A percentile compares a stretch with the other conserved stretches of the same genome.
Conservation (phyloP, 2,888 invertebrate species). For the Aphodius sticticus region DNA sequence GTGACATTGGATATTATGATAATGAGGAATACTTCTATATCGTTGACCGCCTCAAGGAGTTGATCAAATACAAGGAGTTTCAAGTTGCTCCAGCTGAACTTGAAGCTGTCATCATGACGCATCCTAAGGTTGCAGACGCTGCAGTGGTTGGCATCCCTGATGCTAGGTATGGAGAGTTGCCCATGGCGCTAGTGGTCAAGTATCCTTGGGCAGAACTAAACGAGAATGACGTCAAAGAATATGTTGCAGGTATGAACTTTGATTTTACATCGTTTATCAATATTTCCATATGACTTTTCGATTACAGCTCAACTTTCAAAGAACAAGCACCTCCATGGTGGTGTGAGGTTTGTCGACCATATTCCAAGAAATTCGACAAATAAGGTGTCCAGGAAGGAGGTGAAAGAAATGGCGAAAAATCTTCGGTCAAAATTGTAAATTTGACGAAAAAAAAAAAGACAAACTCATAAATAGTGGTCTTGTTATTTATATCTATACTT, state of each 20-base stretch:
- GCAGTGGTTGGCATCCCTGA: constrained; percentile 85
- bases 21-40: constrained; percentile 79
- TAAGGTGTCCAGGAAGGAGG: constrained; percentile 60
- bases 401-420: constrained; percentile 42
- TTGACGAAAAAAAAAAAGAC: too few species aligned
- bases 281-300: background rate
- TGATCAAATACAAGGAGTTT: constrained; percentile 90
- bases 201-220: constrained; percentile 64
- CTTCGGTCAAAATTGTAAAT: constrained; percentile 16
- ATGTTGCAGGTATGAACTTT: constrained; percentile 59
- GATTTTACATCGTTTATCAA: background rate
- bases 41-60: constrained; percentile 86
- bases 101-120: constrained; percentile 80
- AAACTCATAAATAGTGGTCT: too few species aligned
- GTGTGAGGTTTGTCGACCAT: constrained; percentile 60
- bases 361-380: constrained; percentile 62
- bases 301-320: constrained; percentile 19
- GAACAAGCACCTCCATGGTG: constrained; percentile 74
- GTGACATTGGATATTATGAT: constrained; percentile 86
- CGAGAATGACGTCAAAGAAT: constrained; percentile 57
- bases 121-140: constrained; percentile 76
- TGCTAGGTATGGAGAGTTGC: constrained; percentile 78
- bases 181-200: constrained; percentile 78
- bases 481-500: too few species aligned
- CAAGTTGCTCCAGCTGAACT: constrained; percentile 89